These are phyloP conservation scores for Pteruthius melanotis DNA, from an alignment of 2,113 vertebrate species.

Conservation along the genomic window DNA sequence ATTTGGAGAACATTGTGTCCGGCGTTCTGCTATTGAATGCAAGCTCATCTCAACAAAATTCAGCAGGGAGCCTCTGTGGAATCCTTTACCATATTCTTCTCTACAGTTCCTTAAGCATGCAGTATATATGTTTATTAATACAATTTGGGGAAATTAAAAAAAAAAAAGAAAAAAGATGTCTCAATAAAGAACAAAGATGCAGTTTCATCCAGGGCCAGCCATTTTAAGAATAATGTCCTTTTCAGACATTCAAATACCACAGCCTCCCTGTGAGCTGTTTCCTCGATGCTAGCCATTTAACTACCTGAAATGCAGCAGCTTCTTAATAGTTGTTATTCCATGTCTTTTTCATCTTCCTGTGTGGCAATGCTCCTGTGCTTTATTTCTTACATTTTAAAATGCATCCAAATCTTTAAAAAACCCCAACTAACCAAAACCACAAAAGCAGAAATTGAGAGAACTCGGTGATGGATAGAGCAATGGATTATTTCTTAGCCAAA, in stretches of 20 bases:
- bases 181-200: background rate
- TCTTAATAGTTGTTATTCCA: background rate
- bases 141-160: background rate
- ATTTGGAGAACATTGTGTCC: background rate
- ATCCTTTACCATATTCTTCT: background rate
- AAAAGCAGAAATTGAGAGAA: background rate
- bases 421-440: background rate
- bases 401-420: background rate
- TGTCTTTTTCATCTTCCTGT: background rate
- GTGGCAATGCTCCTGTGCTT: background rate
- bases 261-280: background rate
- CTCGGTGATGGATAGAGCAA: background rate
- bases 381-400: background rate
- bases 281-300: background rate
- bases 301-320: background rate
- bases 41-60: background rate
- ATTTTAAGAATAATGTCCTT: background rate
- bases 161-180: background rate
- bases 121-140: background rate
- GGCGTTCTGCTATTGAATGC: background rate
- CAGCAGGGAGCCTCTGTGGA: background rate
- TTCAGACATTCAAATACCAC: background rate
- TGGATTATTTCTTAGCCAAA: background rate
- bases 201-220: background rate
- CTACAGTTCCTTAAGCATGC: background rate